Base-by-base conservation (phyloP, 92 coral and sea anemone genomes). In the Ricordea florida region DNA sequence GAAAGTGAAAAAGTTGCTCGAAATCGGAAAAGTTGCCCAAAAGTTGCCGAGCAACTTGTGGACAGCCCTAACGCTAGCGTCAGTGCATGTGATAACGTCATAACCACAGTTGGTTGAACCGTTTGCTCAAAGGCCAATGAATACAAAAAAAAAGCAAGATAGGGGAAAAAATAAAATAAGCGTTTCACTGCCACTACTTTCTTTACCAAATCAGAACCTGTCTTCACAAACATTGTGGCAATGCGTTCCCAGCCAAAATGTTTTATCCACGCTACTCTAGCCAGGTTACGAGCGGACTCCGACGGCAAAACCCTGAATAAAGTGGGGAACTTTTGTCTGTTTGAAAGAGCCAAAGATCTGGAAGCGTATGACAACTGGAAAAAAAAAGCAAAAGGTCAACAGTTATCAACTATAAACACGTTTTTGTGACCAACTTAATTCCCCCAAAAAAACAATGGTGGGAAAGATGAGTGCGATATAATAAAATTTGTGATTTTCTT, bases 211-310 rank as follows among this genome's bases (percentile, higher is more conserved):
- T 91, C 89, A 6, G 88, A 76, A 6, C 69, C 72, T 7, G 97
- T 85, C 48, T 94, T 87, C 62, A 87, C 94, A 65, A 83, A 89
- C 63, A 94, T 62, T 9, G 91, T 66, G 0, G 98, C 98, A 6
- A 94, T 87, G 33, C 87, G 74, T 52, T 86, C 73, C 98, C 98
- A 94, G 24, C 89, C 89, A 58, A 91, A 74, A 57, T 66, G 84
- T 37, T 91, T 65, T 36, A 94, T 84, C 92, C 91, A 94, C 10
- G 88, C 72, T 10, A 94, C 89, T 50, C 93, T 78, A 10, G 92
- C 98, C 87, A 83, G 78, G 81, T 91, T 88, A 47, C 97, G 69
- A 42, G 97, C 97, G 14, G 96, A 94, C 74, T 91, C 98, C 6
- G 97, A 91, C 5, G 98, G 98, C 66, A 94, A 62, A 6, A 92